Evolutionary conservation across 1,140 invertebrate species (phyloP), one percentile per base, ranked within the genome.

Genomic region (Anastrepha obliqua): DNA sequence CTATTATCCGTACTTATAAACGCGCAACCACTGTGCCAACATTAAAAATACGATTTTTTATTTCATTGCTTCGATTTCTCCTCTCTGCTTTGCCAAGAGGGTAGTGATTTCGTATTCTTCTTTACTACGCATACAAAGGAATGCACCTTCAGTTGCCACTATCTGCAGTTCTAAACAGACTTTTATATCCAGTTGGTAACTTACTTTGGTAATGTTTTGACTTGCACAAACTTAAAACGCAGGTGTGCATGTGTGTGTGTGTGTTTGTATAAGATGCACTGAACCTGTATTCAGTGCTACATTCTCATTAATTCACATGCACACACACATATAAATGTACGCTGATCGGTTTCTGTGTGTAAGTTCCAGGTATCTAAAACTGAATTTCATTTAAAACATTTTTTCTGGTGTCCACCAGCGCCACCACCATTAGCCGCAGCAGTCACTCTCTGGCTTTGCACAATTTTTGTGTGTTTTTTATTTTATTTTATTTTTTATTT

Each of bases 301-400:
- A 62, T 74, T 13, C 67, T 44, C 67, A 74, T 74, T 74, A 74
- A 74, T 44, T 44, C 39, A 44, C n/a, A 62, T n/a, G 6, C 4
- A 51, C 74, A 78, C 11, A n/a, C 74, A 44, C n/a, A 8, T 29
- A 20, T n/a, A n/a, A n/a, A n/a, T 55, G 11, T 55, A n/a, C 47
- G 55, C 9, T 5, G 5, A 20, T 67, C 4, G 5, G 7, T 67
- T 20, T 67, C 15, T 42, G 17, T 47, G 44, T 74, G 17, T 42
- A 64, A 17, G 9, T 39, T 55, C n/a, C 51, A 81, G 47, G 74
- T 81, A 81, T 2, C 47, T 74, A 17, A 55, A 51, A 55, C 7
- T 51, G 47, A 81, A 55, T 29, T 81, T 81, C 47, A 51, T 51
- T 81, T 67, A 47, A 81, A 81, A 81, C 51, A 55, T 20, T 44